Base-by-base conservation (phyloP, 2,888 invertebrate species). In the Eristalinus aeneus region DNA sequence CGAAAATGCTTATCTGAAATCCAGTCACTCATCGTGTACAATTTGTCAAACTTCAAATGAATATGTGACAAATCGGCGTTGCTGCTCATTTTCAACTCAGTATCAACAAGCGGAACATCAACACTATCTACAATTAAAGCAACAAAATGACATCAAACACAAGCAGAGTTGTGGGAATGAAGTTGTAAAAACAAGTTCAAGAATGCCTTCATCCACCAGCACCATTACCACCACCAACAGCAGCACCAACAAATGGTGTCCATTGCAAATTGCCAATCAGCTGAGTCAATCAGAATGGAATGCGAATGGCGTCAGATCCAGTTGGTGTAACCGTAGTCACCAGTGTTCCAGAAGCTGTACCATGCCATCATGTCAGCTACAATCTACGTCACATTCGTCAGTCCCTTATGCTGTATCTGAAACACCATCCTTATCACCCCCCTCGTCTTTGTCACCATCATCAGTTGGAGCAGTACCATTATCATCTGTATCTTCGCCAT, bases 211-310 rank as follows among this genome's bases (percentile, higher is more conserved):
- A 79, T 74, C 60, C 27, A 32, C 27, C 27, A 27, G 5, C 16
- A 61, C 36, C 34, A 60, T 53, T 68, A 64, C 46, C 63, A 32
- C 20, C 65, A 60, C 20, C 64, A 39, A 39, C 56, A 23, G 22
- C 46, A 46, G 8, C 23, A 32, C 36, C 56, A 68, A 23, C 65
- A 75, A 76, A 64, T 73, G 72, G 76, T 60, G 65, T 85, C 56
- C 72, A 60, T 77, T 81, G 46, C 58, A 77, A 65, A 73, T 69
- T 81, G 65, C 65, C 73, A 74, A 81, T 81, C 77, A 74, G 36
- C 64, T 61, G 65, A 74, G 85, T 86, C 81, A 86, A 81, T 81
- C 81, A 74, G 64, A 69, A 39, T 65, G 77, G 69, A 81, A 77
- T 86, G 60, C 71, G 63, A 39, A 31, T 46, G 67, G 36, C 73